These are phyloP conservation scores for Aldabrachelys gigantea DNA, from an alignment of 2,113 vertebrate genomes.

Conservation along the genomic window DNA sequence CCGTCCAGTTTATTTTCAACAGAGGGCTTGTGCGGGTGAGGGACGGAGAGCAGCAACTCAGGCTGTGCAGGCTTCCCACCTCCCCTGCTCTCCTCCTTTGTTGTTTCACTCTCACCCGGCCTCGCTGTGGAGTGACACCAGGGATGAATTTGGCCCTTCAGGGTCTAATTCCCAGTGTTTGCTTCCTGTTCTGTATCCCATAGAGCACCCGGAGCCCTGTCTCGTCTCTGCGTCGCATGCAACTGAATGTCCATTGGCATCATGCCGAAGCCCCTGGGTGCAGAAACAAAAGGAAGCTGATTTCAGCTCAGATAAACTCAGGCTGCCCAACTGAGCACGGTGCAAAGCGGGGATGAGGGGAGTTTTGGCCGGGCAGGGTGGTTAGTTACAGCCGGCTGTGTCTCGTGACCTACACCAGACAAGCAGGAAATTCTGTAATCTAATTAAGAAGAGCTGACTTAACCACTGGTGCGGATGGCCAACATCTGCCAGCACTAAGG, in stretches of 20 bases:
- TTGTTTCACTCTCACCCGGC: background rate
- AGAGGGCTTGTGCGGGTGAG: fast-evolving
- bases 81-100: background rate
- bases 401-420: background rate
- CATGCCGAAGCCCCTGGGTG: background rate
- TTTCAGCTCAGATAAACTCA: background rate
- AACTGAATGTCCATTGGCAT: background rate
- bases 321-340: background rate
- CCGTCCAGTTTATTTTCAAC: background rate
- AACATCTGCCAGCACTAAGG: background rate
- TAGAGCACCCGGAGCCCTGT: background rate
- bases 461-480: background rate
- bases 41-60: background rate
- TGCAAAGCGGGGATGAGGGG: background rate
- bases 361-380: background rate
- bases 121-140: background rate
- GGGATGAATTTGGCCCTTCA: background rate
- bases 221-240: background rate
- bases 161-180: background rate
- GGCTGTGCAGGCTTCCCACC: background rate
- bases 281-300: background rate
- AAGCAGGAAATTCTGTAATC: slow-evolving; percentile 1
- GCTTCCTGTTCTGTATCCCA: background rate
- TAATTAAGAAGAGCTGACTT: slow-evolving; percentile 4
- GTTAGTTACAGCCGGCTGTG: background rate